Conservation (phyloP, 2,888 invertebrate genomes). For the Andrena dorsata region DNA sequence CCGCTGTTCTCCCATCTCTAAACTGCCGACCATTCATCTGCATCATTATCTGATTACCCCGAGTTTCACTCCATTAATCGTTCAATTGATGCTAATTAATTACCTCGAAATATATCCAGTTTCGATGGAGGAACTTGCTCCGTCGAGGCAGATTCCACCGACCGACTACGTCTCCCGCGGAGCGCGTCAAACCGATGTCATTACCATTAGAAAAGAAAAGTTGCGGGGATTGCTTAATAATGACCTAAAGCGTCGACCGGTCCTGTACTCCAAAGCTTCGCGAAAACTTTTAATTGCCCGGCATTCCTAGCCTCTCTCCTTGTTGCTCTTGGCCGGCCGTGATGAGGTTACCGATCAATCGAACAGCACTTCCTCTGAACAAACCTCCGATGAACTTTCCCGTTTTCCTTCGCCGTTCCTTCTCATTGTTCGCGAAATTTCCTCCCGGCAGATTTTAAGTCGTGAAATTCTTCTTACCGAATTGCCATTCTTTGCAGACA, state of each 20-base stretch:
- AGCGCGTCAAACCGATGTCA: constrained; percentile 9
- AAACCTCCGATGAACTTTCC: constrained; percentile 27
- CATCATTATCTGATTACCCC: no score
- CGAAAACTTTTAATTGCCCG: constrained; percentile 77
- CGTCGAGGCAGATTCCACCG: neutral
- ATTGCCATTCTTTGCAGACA: no score
- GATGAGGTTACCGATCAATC: constrained; percentile 42
- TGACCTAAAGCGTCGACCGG: constrained; percentile 43
- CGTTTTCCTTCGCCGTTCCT: constrained; percentile 7
- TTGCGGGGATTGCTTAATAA: constrained; percentile 49
- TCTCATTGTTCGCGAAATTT: constrained; percentile 5
- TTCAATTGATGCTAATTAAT: neutral
- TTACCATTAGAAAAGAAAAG: constrained; percentile 47
- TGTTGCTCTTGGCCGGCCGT: constrained; percentile 27
- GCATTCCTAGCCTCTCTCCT: constrained; percentile 26
- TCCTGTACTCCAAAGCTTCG: constrained; percentile 47
- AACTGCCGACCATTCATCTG: no score
- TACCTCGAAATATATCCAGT: neutral
- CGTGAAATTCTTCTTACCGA: no score
- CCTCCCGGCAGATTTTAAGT: neutral
- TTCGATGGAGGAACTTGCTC: neutral
- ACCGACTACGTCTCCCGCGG: constrained; percentile 8
- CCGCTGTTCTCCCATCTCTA: no score
- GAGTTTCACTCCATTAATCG: no score
- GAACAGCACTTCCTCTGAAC: constrained; percentile 22